These are phyloP conservation scores for Geococcyx californianus DNA, from an alignment of 2,113 vertebrate genomes.

Conservation along the genomic window DNA sequence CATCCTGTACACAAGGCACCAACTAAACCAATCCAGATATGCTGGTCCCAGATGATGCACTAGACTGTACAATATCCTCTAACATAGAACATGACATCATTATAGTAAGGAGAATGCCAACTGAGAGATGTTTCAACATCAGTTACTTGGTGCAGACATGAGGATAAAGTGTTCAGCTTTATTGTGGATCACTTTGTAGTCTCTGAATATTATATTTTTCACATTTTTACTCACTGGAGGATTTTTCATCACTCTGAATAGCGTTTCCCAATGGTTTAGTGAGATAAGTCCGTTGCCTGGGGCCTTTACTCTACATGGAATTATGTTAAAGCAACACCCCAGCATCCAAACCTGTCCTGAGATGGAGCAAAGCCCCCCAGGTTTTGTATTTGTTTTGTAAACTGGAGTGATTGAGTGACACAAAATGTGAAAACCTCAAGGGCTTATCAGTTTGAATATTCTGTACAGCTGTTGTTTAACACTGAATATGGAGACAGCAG, in stretches of 20 bases:
- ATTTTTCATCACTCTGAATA: not conserved
- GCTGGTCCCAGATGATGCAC: not conserved
- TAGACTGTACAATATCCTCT: not conserved
- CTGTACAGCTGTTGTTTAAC: constrained; percentile 40
- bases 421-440: constrained; percentile 29
- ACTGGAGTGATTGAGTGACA: not conserved
- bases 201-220: not conserved
- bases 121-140: not conserved
- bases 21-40: not conserved
- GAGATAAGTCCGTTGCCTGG: not conserved
- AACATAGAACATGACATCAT: not conserved
- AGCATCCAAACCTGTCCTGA: not conserved
- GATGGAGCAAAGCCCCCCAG: not conserved
- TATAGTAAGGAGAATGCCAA: not conserved
- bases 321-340: not conserved
- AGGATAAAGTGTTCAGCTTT: not conserved
- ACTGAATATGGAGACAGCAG: not conserved
- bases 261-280: not conserved
- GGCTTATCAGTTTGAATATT: not conserved
- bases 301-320: not conserved
- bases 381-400: constrained; percentile 29
- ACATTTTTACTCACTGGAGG: not conserved
- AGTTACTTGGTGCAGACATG: not conserved
- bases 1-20: not conserved
- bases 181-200: not conserved